phyloP scores from a whole-genome alignment of 2,888 invertebrate genomes.

The Archips crataeganus region DNA sequence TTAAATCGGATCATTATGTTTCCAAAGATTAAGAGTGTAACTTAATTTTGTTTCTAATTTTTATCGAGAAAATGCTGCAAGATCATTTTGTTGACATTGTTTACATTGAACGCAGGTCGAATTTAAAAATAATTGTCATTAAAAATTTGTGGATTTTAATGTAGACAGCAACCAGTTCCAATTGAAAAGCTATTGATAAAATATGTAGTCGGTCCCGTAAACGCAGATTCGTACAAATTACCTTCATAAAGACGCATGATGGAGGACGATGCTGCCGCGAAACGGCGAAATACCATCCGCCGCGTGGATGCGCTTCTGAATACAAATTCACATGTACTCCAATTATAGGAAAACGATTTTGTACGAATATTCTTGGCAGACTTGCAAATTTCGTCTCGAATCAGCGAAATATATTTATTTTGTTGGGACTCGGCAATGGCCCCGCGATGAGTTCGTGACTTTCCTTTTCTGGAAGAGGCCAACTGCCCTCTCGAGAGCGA shows the following conservation, averaged over 20 bases:
- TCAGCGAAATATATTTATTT: conserved; percentile 85
- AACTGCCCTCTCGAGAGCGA: conserved; percentile 57
- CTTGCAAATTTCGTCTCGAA: conserved; percentile 84
- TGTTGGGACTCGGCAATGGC: conserved; percentile 73
- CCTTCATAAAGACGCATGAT: conserved; percentile 84
- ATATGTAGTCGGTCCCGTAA: conserved; percentile 44
- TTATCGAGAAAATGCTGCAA: background rate
- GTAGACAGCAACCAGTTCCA: background rate
- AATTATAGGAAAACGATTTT: conserved; percentile 87
- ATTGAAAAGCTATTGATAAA: conserved; percentile 36
- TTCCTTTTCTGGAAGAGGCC: conserved; percentile 65
- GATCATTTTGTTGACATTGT: background rate
- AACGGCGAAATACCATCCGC: conserved; percentile 82
- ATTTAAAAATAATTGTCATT: background rate
- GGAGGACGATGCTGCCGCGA: conserved; percentile 77
- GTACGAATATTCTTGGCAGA: conserved; percentile 86
- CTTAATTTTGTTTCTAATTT: conserved; percentile 37
- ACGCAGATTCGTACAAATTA: conserved; percentile 75
- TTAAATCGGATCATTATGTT: conserved; percentile 40
- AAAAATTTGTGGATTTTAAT: conserved; percentile 1
- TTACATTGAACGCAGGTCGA: background rate
- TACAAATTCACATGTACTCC: conserved; percentile 86
- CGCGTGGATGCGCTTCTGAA: conserved; percentile 83
- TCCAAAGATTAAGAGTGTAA: conserved; percentile 32
- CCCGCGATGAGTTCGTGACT: conserved; percentile 73